Percentiles rank a stretch among this genome's conserved stretches.
These are phyloP conservation scores for Andrena fulva DNA, from an alignment of 2,888 invertebrate species.

Conservation along the genomic window DNA sequence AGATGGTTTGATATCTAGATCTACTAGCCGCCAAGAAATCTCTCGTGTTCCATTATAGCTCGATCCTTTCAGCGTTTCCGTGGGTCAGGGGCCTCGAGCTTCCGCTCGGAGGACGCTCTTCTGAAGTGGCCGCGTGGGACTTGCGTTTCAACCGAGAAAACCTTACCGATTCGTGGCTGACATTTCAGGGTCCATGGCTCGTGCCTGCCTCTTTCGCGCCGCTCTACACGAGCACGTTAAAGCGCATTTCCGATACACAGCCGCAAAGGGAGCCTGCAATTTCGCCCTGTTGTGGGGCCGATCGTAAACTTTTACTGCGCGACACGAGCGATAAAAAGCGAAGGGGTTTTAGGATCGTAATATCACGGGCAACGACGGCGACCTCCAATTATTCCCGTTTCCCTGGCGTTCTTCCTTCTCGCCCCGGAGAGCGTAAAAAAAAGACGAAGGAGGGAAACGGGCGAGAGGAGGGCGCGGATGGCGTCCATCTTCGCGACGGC, in stretches of 20 bases:
- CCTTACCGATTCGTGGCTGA: constrained; percentile 58
- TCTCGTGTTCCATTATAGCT: no score
- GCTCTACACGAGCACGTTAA: constrained; percentile 14
- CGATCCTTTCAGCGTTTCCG: no score
- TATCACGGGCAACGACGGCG: constrained; percentile 7
- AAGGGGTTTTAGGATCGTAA: constrained; percentile 14
- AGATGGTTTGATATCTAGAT: no score
- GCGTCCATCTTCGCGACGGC: constrained; percentile 4
- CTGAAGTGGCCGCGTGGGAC: background rate
- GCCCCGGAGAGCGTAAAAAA: background rate
- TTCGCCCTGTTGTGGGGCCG: constrained; percentile 28
- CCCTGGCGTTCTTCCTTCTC: background rate
- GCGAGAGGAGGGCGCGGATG: background rate
- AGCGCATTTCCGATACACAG: constrained; percentile 33
- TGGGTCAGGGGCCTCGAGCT: background rate
- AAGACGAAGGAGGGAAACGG: no score
- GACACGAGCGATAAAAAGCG: constrained; percentile 16
- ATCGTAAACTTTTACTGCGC: constrained; percentile 33
- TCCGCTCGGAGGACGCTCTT: background rate
- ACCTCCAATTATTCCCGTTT: constrained; percentile 34
- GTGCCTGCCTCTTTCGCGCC: constrained; percentile 37
- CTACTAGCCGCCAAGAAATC: no score
- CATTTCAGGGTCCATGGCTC: constrained; percentile 41
- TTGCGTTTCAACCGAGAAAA: constrained; percentile 36
- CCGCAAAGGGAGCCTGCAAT: constrained; percentile 32